Evolutionary conservation across 2,113 vertebrate species (phyloP), one percentile per base, ranked within the genome.

Genomic region (Raja brachyura): DNA sequence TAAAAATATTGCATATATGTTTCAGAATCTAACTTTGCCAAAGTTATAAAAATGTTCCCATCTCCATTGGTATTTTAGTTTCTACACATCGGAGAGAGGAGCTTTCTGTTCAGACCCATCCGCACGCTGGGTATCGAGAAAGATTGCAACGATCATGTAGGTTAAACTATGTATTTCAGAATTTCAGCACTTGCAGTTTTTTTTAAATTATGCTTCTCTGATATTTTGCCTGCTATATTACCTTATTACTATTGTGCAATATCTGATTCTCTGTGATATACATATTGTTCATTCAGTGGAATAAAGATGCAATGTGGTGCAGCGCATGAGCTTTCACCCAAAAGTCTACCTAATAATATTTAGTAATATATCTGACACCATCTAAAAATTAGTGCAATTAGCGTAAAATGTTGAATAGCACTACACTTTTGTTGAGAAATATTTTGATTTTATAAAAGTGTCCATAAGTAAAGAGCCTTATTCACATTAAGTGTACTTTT

Each of bases 61-160:
- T 54, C 11, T 73, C 33, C 73, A 48, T 4, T 73, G 20, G 66
- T 54, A 33, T 48, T 92, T 73, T 73, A 92, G 90, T 28, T 92
- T 92, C 90, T 92, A 92, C 68, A 92, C 90, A 28, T 2, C 39
- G 68, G 68, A 54, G 33, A 73, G 11, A 54, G 90, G 90, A 74
- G 8, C 90, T 39, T 39, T 92, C 68, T 92, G 90, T 92, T 73
- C 90, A 5, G 5, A 73, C 14, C 90, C 90, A 9, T 7, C 20
- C 14, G 66, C 68, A 54, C 68, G 33, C 4, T 92, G 90, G 90
- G 90, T 92, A 20, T 0, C 90, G 39, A 28, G 0, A 28, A 92
- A 25, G 66, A 92, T 92, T 39, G 59, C 14, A 28, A 33, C 25
- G 33, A 73, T 92, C 22, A 25, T 73, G 90, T 92, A 74, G 73